Evolutionary conservation across 2,797 vertebrate species (phyloP).

Genomic region (Argya squamiceps): DNA sequence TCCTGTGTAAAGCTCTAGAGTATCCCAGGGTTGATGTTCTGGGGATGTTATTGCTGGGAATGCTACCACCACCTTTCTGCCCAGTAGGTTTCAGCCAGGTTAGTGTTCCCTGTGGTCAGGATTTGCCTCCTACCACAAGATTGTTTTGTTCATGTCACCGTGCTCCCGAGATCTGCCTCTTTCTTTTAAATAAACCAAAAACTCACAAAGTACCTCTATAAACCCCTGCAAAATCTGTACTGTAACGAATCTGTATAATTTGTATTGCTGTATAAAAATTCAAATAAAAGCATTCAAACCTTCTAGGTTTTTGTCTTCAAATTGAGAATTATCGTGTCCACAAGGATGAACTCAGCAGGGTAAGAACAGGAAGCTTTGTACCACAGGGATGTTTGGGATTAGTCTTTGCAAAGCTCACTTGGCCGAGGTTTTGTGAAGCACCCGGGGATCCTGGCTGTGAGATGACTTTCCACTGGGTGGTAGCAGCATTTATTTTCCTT

Average conservation of each 20-base stretch:
- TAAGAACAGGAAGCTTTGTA: background rate
- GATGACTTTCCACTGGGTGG: constrained; percentile 35
- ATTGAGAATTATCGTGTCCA: background rate
- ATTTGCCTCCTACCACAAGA: background rate
- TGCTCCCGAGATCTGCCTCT: constrained; percentile 32
- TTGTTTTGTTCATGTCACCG: background rate
- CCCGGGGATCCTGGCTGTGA: background rate
- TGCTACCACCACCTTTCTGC: background rate
- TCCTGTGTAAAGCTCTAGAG: background rate
- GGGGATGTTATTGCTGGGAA: background rate
- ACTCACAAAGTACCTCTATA: constrained; percentile 50
- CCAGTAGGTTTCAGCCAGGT: background rate
- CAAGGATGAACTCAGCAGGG: background rate
- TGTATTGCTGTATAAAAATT: constrained; percentile 55
- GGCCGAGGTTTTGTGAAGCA: background rate
- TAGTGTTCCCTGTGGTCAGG: background rate
- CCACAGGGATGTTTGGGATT: background rate
- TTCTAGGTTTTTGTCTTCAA: background rate
- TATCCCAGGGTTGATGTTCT: background rate
- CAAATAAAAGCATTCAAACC: constrained; percentile 46
- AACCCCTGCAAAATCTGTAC: constrained; percentile 41
- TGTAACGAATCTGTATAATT: constrained; percentile 44
- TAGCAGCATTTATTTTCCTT: constrained; percentile 6
- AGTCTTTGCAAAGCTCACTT: background rate
- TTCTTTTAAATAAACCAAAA: constrained; percentile 54